These are phyloP conservation scores for Ophioninae sp. DNA, from an alignment of 2,888 invertebrate genomes.

Conservation along the genomic window DNA sequence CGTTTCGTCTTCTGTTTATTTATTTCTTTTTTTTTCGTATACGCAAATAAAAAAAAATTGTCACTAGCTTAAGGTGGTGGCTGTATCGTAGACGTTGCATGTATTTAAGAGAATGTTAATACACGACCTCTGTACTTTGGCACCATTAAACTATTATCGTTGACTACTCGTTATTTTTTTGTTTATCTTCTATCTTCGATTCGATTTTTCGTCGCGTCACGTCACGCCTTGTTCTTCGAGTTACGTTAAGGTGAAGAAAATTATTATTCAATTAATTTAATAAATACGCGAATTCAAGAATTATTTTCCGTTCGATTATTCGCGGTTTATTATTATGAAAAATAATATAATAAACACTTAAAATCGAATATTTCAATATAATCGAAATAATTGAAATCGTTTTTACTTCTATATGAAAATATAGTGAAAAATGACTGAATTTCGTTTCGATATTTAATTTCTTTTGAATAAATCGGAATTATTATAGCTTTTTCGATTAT, in stretches of 20 bases:
- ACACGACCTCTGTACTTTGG: slow-evolving; percentile 74
- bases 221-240: slow-evolving; percentile 12
- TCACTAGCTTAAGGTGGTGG: slow-evolving; percentile 74
- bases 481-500: background rate
- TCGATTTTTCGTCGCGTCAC: slow-evolving; percentile 46
- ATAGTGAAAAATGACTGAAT: too few species aligned
- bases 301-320: background rate
- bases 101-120: slow-evolving; percentile 78
- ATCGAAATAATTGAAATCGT: background rate
- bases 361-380: background rate
- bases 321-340: background rate
- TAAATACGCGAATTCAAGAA: background rate
- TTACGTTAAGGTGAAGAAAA: slow-evolving; percentile 23
- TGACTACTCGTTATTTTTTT: slow-evolving; percentile 35
- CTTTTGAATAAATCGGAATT: too few species aligned
- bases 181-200: slow-evolving; percentile 40
- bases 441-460: too few species aligned
- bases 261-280: background rate
- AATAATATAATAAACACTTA: background rate
- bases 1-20: slow-evolving; percentile 5
- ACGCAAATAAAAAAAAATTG: slow-evolving; percentile 55
- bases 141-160: slow-evolving; percentile 72
- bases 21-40: slow-evolving; percentile 21
- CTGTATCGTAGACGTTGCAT: slow-evolving; percentile 76
- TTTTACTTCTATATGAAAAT: too few species aligned